These are phyloP conservation scores for Erebia palarica DNA, from an alignment of 2,888 invertebrate genomes.

Conservation along the genomic window DNA sequence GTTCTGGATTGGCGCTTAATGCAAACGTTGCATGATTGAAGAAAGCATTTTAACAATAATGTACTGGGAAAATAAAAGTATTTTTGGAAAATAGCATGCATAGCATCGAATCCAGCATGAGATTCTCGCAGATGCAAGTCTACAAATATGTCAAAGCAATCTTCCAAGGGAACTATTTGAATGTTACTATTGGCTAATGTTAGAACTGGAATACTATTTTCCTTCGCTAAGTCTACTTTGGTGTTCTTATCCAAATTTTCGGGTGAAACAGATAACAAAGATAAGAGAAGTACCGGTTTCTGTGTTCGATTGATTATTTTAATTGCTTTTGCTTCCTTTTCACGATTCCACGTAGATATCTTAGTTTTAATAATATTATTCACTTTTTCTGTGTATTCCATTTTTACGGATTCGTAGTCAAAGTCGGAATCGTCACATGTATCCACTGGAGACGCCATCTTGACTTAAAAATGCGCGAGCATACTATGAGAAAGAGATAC, in stretches of 20 bases:
- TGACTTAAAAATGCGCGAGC: not conserved
- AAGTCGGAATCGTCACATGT: not conserved
- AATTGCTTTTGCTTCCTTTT: not conserved
- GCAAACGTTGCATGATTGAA: conserved; percentile 21
- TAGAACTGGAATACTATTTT: conserved; percentile 21
- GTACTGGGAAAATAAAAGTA: conserved; percentile 4
- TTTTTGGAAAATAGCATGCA: conserved; percentile 7
- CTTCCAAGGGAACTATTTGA: conserved; percentile 29
- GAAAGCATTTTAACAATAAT: conserved; percentile 18
- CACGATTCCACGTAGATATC: not conserved
- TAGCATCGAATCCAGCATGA: conserved; percentile 19
- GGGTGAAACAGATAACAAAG: not conserved
- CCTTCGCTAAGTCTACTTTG: conserved; percentile 8
- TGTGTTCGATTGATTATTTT: not conserved
- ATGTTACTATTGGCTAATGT: not conserved
- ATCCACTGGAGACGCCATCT: not conserved
- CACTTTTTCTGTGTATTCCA: not conserved
- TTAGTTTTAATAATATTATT: not conserved
- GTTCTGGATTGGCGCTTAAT: not conserved
- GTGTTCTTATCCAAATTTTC: not conserved
- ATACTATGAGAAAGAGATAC: not conserved
- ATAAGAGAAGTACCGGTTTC: not conserved
- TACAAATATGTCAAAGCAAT: conserved; percentile 31
- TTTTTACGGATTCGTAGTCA: conserved; percentile 12
- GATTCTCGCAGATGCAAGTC: conserved; percentile 22